Evolutionary conservation across 2,797 vertebrate species (phyloP).

Genomic region (Scarus forsteni): DNA sequence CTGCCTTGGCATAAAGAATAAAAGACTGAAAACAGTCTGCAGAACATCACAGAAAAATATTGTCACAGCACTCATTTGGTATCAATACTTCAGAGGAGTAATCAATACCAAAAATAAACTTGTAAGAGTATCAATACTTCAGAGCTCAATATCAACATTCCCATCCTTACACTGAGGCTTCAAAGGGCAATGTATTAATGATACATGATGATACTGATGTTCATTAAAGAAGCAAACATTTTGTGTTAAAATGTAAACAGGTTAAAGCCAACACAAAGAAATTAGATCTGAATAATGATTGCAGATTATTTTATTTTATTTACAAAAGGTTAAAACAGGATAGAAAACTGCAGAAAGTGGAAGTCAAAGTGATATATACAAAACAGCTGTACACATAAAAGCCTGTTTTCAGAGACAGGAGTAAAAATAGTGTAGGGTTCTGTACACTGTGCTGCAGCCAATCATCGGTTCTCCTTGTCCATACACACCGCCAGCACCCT

Average conservation of each 20-base stretch:
- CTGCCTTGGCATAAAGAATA: too few species aligned
- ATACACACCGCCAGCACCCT: constrained; percentile 73
- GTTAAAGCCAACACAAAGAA: neutral
- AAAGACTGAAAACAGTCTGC: too few species aligned
- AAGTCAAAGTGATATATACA: constrained; percentile 22
- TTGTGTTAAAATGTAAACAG: neutral
- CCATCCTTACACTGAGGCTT: too few species aligned
- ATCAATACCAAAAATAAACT: too few species aligned
- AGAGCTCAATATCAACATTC: too few species aligned
- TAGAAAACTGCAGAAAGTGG: constrained; percentile 1
- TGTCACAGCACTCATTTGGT: too few species aligned
- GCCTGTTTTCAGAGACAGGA: constrained; percentile 20
- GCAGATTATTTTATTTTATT: constrained; percentile 76
- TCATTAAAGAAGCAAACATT: too few species aligned
- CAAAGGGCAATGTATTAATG: too few species aligned
- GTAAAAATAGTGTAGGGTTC: neutral
- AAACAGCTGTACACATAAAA: constrained; percentile 61
- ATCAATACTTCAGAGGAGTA: too few species aligned
- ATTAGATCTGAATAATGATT: neutral
- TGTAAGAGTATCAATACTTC: too few species aligned
- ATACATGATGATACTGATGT: too few species aligned
- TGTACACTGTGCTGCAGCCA: constrained; percentile 8
- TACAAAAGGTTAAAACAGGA: constrained; percentile 62
- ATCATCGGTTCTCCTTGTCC: constrained; percentile 83
- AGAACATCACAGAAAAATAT: too few species aligned